Base-by-base conservation (phyloP, 2,888 invertebrate genomes). In the Clivina fossor region DNA sequence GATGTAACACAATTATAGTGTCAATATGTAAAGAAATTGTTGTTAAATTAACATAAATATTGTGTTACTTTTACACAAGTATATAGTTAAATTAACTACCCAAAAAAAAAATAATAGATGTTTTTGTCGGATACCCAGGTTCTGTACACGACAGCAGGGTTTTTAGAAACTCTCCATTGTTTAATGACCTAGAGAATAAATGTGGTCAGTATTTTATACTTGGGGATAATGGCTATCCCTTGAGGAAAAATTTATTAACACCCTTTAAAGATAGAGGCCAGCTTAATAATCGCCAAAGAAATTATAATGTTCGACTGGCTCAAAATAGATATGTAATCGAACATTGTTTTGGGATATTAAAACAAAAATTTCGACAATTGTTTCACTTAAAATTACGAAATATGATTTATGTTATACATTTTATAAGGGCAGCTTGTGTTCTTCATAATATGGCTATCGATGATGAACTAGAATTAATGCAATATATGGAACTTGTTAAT, bases 201-300 rank as follows among this genome's bases (percentile, higher is more conserved):
- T 58, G 58, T 37, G 58, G 56, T 37, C 44, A 37, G 13, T 35
- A 26, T 26, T 58, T 40, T 35, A 20, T 59, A 15, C 13, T 57
- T 13, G 60, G 44, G 8, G 60, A 60, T 28, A 59, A 58, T 55
- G 54, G 44, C 13, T 58, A 58, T 48, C 58, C 57, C n/a, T 43
- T 44, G 5, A 8, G 13, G 15, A 24, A 26, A n/a, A 37, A 49
- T 11, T 38, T 60, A 48, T 18, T 60, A 22, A 60, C 58, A 2
- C 59, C 60, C 22, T 60, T 37, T 35, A 60, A 51, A 55, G 60
- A 60, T 32, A 50, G 58, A 38, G 58, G 61, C 15, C 43, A 60
- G 18, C 38, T 62, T 24, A 58, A 55, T 7, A 13, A 49, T 13
- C 28, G 20, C 8, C 58, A 62, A 32, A 50, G 16, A 22, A 56